Conservation (phyloP, 2,797 vertebrate genomes). For the Tokudaia muenninki region DNA sequence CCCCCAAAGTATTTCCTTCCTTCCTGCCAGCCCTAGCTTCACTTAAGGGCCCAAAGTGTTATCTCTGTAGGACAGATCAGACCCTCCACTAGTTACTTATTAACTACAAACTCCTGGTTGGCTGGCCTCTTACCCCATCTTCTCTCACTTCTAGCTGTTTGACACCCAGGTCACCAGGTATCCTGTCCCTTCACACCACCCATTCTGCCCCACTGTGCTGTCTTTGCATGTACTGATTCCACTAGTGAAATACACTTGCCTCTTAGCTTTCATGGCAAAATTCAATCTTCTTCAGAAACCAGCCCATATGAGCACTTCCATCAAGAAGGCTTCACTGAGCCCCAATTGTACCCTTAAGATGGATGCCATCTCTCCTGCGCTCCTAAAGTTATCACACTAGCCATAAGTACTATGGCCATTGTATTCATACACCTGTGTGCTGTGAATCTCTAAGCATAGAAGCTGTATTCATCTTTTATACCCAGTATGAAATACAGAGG, state of each 20-base stretch:
- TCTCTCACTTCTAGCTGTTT: slow-evolving; percentile 1
- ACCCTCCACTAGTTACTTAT: not conserved
- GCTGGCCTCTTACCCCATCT: not conserved
- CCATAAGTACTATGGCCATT: not conserved
- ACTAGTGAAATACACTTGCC: not conserved
- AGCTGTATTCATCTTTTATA: not conserved
- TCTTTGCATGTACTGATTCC: not conserved
- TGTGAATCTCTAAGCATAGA: not conserved
- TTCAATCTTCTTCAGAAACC: slow-evolving; percentile 25
- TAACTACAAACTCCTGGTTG: not conserved
- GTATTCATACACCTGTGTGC: not conserved
- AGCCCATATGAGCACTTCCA: not conserved
- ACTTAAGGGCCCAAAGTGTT: not conserved
- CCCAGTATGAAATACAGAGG: not conserved
- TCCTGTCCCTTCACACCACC: not conserved
- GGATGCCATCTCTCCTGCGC: not conserved
- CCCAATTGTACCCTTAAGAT: not conserved
- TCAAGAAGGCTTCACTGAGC: not conserved
- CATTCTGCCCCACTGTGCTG: not conserved
- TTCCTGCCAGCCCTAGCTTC: not conserved
- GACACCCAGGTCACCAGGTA: not conserved
- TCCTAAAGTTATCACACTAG: not conserved
- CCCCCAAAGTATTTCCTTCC: not conserved
- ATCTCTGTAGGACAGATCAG: not conserved
- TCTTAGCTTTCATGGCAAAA: not conserved